Evolutionary conservation across 2,113 vertebrate genomes (phyloP).

Genomic region (Saguinus midas): DNA sequence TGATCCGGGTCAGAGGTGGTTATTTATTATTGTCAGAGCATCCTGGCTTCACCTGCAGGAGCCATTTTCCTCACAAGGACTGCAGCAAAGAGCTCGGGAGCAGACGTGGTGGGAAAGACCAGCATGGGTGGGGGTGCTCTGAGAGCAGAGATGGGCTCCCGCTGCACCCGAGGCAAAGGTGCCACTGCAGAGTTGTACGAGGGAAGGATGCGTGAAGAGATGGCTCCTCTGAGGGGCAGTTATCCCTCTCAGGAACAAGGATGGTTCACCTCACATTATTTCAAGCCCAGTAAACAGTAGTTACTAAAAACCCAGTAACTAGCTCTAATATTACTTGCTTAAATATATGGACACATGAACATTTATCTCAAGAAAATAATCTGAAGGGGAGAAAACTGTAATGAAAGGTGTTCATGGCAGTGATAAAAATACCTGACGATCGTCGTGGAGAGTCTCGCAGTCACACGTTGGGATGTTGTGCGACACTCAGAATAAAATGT

Average conservation of each 20-base stretch:
- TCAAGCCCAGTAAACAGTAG: no score
- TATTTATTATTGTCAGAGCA: no score
- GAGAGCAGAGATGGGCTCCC: not conserved
- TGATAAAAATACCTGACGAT: not conserved
- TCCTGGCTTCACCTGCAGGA: not conserved
- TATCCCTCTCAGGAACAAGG: not conserved
- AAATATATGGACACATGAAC: not conserved
- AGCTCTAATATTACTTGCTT: not conserved
- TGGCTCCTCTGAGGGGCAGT: not conserved
- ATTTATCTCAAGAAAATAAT: not conserved
- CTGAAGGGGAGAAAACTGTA: not conserved
- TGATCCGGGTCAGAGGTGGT: no score
- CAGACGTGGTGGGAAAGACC: not conserved
- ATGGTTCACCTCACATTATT: not conserved
- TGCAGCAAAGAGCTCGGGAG: not conserved
- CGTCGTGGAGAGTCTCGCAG: no score
- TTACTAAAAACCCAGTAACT: rapidly evolving
- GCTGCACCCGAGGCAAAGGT: no score
- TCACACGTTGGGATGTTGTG: not conserved
- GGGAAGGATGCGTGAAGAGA: not conserved
- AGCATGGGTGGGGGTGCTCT: no score
- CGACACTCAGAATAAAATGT: not conserved
- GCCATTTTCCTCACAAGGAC: not conserved
- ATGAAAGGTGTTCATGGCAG: not conserved
- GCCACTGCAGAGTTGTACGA: no score